phyloP scores from a whole-genome alignment of 2,797 vertebrate species.

The Sebastiscus tertius region DNA sequence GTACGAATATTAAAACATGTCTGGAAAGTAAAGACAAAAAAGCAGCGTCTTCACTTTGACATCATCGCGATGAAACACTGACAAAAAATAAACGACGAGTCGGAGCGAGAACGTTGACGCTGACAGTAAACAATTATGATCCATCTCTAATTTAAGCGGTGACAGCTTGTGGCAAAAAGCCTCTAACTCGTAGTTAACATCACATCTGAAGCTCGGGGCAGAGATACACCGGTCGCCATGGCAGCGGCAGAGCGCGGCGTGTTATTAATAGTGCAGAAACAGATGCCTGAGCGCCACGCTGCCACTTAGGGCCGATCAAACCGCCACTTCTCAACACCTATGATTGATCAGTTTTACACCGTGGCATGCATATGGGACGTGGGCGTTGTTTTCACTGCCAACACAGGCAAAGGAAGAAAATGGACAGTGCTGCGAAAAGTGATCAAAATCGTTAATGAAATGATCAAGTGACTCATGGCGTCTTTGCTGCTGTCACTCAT shows the following conservation, averaged over 20 bases:
- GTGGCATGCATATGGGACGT: slow-evolving; percentile 63
- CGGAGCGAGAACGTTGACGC: neutral
- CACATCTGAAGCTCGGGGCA: slow-evolving; percentile 35
- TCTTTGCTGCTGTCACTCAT: neutral
- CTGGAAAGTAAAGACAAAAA: neutral
- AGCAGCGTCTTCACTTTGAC: slow-evolving; percentile 12
- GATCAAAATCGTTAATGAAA: slow-evolving; percentile 70
- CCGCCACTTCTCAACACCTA: slow-evolving; percentile 68
- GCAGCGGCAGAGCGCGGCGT: slow-evolving; percentile 53
- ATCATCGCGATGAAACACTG: neutral
- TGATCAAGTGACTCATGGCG: slow-evolving; percentile 58
- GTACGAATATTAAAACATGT: neutral
- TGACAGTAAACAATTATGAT: slow-evolving; percentile 50
- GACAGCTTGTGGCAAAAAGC: slow-evolving; percentile 45
- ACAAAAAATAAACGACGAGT: neutral
- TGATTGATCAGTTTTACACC: slow-evolving; percentile 75
- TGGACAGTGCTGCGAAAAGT: slow-evolving; percentile 62
- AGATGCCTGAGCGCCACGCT: slow-evolving; percentile 70
- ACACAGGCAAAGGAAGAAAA: slow-evolving; percentile 31
- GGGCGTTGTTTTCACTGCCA: slow-evolving; percentile 76
- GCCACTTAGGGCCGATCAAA: slow-evolving; percentile 53
- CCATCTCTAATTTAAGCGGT: slow-evolving; percentile 40
- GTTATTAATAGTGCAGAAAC: slow-evolving; percentile 77
- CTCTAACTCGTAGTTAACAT: slow-evolving; percentile 45
- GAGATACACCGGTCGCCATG: slow-evolving; percentile 56